Base-by-base conservation (phyloP, 2,888 invertebrate genomes). In the Netelia inedita region DNA sequence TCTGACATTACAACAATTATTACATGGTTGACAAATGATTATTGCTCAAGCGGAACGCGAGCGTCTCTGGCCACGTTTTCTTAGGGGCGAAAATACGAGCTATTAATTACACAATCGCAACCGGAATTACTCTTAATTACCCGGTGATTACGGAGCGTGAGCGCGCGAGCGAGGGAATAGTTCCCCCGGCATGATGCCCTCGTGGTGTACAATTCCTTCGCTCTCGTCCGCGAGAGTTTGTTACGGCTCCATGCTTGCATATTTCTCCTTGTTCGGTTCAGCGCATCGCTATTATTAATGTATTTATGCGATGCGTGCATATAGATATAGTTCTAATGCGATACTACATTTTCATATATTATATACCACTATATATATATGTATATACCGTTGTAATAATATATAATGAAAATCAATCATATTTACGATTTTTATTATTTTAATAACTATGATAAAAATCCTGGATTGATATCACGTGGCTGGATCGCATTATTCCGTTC, bases 111-210 rank as follows among this genome's bases (percentile, higher is more conserved):
- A 87, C 85, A 87, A 87, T 87, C 71, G 84, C 84, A 79, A 85
- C 86, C 80, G 82, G 81, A 86, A 86, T 86, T 87, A 83, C 82
- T 82, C 83, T 84, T 87, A 87, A 87, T 87, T 87, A 86, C 85
- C 69, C 81, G 57, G 75, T 85, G 79, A 84, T 87, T 87, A 86
- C 79, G 55, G 79, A 61, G 46, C 46, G 71, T 43, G 63, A 79
- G 71, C n/a, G 63, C 41, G 79, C 57, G 21, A 61, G 71, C 63
- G 63, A 71, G 61, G 53, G 21, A 63, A 63, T 43, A 16, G 6
- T n/a, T 57, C 46, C 68, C 28, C 76, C 28, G 5, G 28, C 72
- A 53, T 66, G 82, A 79, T 69, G 74, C 19, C 16, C 82, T 28
- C 59, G n/a, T n/a, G 73, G 43, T 28, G 50, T 59, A 75, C 46